A percentile compares a stretch with the other conserved stretches of the same genome.
phyloP scores from a whole-genome alignment of 1,140 invertebrate species.

The Leptinotarsa lineolata region DNA sequence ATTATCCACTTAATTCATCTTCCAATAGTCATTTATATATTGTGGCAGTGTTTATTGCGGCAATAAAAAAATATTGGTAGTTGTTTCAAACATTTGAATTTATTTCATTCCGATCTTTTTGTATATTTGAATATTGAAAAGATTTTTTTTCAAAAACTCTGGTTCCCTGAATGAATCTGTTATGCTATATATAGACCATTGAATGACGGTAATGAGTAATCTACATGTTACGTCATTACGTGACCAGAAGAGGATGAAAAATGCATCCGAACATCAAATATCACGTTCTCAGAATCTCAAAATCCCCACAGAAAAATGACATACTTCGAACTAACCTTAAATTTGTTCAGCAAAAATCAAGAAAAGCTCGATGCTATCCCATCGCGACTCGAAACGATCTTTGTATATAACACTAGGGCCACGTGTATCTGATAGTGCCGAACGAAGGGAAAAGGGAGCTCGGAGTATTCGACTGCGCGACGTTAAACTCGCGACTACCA shows the following conservation, averaged over 20 bases:
- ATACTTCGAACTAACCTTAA: neutral
- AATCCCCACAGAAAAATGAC: neutral
- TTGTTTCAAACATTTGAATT: too few species aligned
- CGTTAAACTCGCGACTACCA: constrained; percentile 1
- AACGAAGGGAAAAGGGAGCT: neutral
- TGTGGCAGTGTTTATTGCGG: too few species aligned
- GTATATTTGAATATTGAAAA: too few species aligned
- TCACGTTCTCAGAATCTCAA: neutral
- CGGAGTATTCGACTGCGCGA: neutral
- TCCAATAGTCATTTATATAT: too few species aligned
- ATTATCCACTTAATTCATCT: too few species aligned
- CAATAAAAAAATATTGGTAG: too few species aligned
- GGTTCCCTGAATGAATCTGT: neutral
- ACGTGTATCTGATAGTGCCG: neutral
- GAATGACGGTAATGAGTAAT: neutral
- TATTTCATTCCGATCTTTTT: too few species aligned
- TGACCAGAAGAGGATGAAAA: neutral
- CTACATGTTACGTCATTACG: neutral
- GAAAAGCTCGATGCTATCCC: constrained; percentile 8
- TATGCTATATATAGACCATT: neutral
- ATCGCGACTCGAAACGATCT: neutral
- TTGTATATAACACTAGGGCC: constrained; percentile 8
- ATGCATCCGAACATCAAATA: neutral
- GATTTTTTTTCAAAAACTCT: too few species aligned
- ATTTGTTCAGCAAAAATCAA: constrained; percentile 1